Evolutionary conservation across 92 coral and sea anemone species (phyloP).

Genomic region (Epizoanthus ramosus): DNA sequence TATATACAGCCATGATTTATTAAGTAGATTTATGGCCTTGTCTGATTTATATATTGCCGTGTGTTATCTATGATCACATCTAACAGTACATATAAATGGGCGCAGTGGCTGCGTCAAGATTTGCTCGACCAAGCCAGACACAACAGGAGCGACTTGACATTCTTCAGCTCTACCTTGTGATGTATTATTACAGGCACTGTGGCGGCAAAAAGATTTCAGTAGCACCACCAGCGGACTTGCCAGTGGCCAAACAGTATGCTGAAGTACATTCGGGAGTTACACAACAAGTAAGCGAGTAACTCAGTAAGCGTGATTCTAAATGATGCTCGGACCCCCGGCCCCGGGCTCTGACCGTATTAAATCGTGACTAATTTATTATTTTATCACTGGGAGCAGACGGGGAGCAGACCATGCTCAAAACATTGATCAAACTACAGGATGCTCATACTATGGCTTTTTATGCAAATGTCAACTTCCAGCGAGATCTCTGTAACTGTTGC

Average conservation of each 20-base stretch:
- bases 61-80: neutral
- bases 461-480: no score
- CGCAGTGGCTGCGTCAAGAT: constrained; percentile 50
- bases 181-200: constrained; percentile 56
- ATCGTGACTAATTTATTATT: no score
- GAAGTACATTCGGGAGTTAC: constrained; percentile 62
- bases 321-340: no score
- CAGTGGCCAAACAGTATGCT: constrained; percentile 58
- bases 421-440: no score
- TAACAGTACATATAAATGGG: constrained; percentile 34
- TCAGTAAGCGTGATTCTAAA: no score
- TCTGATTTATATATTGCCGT: neutral
- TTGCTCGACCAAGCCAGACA: constrained; percentile 51
- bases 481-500: no score
- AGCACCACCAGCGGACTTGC: constrained; percentile 52
- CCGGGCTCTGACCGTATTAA: no score
- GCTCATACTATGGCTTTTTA: no score
- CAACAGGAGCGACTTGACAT: constrained; percentile 71
- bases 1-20: no score
- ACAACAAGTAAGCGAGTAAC: constrained; percentile 64
- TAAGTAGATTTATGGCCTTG: neutral
- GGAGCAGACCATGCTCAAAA: no score
- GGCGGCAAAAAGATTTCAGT: constrained; percentile 50
- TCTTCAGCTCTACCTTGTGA: constrained; percentile 55
- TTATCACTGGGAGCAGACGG: no score